Evolutionary conservation across 2,888 invertebrate species (phyloP).

Genomic region (Parthenolecanium corni): DNA sequence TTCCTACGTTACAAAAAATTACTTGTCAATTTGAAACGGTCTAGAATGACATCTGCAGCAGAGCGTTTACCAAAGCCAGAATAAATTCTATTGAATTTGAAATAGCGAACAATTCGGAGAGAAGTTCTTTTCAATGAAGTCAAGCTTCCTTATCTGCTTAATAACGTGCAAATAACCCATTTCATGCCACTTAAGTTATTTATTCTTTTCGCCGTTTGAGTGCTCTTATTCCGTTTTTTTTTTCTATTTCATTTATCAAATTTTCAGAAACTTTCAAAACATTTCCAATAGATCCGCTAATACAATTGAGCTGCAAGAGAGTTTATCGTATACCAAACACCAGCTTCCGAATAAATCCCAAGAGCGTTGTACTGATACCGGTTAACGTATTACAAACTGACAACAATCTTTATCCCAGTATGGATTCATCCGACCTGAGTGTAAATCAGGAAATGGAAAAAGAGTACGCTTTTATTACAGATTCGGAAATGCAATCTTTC

Average conservation of each 20-base stretch:
- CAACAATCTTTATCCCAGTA: background rate
- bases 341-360: conserved; percentile 4
- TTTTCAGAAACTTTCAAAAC: conserved; percentile 13
- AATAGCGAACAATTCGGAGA: no score
- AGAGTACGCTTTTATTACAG: background rate
- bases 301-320: background rate
- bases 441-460: background rate
- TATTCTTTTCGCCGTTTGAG: no score
- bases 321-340: conserved; percentile 1
- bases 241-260: background rate
- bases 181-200: no score
- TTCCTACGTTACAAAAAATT: no score
- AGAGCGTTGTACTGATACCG: conserved; percentile 3
- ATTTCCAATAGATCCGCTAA: conserved; percentile 7
- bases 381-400: conserved; percentile 2
- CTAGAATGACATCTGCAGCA: no score
- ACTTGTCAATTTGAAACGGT: no score
- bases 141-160: no score
- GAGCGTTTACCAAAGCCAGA: no score
- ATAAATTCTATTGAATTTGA: no score
- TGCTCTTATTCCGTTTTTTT: background rate
- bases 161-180: no score
- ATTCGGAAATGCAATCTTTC: conserved; percentile 12
- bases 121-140: no score
- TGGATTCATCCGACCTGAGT: background rate